These are phyloP conservation scores for Pheosia gnoma DNA, from an alignment of 2,888 invertebrate species.

Conservation along the genomic window DNA sequence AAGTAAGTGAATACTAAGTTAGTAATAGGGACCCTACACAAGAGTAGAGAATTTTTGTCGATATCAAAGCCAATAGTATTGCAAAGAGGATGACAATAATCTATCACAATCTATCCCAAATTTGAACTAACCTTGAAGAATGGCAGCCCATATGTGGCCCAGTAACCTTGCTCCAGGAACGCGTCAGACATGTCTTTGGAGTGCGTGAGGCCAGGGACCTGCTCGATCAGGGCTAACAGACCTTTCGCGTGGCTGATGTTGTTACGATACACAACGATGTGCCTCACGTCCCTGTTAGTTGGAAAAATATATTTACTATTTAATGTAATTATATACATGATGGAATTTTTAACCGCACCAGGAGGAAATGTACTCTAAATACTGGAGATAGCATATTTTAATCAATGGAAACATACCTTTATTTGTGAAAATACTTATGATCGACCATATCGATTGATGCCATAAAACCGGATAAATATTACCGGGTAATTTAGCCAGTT, in stretches of 20 bases:
- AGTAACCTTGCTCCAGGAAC: constrained; percentile 86
- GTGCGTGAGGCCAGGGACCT: constrained; percentile 87
- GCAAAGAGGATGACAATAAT: no score
- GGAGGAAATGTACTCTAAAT: no score
- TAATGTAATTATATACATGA: background rate
- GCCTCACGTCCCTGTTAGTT: constrained; percentile 59
- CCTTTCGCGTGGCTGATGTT: constrained; percentile 67
- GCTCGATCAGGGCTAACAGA: constrained; percentile 89
- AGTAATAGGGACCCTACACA: no score
- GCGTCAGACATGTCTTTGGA: constrained; percentile 87
- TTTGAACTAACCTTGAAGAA: constrained; percentile 70
- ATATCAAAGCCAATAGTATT: background rate
- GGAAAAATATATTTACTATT: background rate
- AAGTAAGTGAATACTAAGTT: background rate
- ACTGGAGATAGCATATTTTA: no score
- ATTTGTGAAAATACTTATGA: no score
- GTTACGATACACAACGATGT: constrained; percentile 69
- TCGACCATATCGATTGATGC: no score
- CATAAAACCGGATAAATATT: no score
- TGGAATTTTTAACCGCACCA: no score
- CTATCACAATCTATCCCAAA: no score
- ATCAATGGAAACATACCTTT: no score
- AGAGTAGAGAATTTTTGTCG: no score
- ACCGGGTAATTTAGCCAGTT: no score
- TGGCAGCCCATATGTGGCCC: constrained; percentile 88